Percentiles rank a stretch among this genome's conserved stretches.
phyloP scores from a whole-genome alignment of 2,888 invertebrate genomes.

The Tortrix viridana region DNA sequence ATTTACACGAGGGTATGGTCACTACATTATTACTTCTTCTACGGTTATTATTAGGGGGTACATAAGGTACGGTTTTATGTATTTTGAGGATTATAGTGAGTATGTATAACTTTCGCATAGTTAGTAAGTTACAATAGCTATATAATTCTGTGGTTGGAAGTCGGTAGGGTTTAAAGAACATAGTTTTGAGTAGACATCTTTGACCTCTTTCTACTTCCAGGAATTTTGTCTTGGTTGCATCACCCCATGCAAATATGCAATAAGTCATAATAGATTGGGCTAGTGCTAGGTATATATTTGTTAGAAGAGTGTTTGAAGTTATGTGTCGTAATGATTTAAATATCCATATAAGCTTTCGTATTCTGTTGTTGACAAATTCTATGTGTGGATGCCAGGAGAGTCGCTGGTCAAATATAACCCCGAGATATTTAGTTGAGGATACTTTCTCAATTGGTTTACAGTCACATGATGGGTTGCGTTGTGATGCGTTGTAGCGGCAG shows the following conservation, averaged over 20 bases:
- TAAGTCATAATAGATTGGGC: neutral
- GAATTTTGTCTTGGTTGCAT: neutral
- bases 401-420: neutral
- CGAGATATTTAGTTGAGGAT: neutral
- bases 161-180: too few species aligned
- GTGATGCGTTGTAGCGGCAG: too few species aligned
- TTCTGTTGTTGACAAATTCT: neutral
- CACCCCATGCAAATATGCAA: neutral
- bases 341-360: neutral
- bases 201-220: too few species aligned
- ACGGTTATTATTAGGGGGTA: neutral
- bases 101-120: slow-evolving; percentile 13
- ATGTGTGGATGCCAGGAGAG: too few species aligned
- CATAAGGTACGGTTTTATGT: neutral
- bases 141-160: neutral
- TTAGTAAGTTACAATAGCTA: too few species aligned
- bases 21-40: neutral
- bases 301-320: neutral
- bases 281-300: neutral
- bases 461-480: neutral
- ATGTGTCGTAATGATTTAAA: slow-evolving; percentile 5
- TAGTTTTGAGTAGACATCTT: neutral
- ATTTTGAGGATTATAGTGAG: neutral
- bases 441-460: neutral
- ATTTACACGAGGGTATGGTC: neutral